Evolutionary conservation across 2,113 vertebrate species (phyloP), one percentile per base, ranked within the genome.

Genomic region (Podarcis raffonei): DNA sequence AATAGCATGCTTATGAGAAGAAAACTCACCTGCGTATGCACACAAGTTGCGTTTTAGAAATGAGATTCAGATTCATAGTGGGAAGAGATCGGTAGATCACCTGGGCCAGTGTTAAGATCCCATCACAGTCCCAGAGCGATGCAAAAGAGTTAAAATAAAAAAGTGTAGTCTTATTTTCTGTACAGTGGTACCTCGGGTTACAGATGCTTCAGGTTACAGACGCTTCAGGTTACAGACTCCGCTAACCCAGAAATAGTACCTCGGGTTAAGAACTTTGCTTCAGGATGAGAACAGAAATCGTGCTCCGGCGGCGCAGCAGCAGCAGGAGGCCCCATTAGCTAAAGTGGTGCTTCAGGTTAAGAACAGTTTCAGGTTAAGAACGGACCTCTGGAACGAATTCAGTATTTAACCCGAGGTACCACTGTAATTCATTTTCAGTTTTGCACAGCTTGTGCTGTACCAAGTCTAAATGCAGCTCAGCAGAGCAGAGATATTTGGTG

Each of bases 1-100:
- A 89, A 76, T 11, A 85, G 76, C 30, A 80, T 81, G 75, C 80
- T 93, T 87, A 93, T 90, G 89, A 87, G 84, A 87, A 92, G 82
- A 87, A 92, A 90, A 20, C 2, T 48, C 23, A 42, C 25, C 69
- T 23, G 2, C 5, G 4, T 20, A 83, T 71, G 39, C 7, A 32
- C 15, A 42, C 39, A 37, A 18, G 27, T 42, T 71, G 62, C 11
- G 32, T 4, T 75, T 85, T 22, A 37, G 82, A 71, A 83, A 39
- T 5, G 13, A 53, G 15, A 37, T 30, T 53, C 27, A 53, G 27
- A 79, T 53, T 79, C 42, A 53, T 18, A 65, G 6, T 65, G 57
- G 2, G n/a, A 4, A 35, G 32, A 20, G 8, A 32, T 8, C 18
- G 4, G 18, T 18, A 81, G 32, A n/a, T n/a, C 25, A 30, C 18